phyloP scores from a whole-genome alignment of 2,797 vertebrate species.

The Oreortyx pictus region DNA sequence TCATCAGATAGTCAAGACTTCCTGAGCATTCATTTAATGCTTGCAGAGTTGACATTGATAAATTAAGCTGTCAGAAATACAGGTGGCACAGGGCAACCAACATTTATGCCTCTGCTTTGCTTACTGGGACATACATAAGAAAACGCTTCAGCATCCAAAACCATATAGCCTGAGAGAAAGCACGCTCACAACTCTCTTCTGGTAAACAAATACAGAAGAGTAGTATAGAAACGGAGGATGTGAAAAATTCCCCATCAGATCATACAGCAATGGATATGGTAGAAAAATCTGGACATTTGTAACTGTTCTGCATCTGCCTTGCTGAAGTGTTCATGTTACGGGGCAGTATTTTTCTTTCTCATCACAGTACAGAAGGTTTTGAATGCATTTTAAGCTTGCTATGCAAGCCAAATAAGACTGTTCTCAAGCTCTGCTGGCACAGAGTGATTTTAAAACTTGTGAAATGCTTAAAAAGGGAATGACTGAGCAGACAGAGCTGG shows the following conservation, averaged over 20 bases:
- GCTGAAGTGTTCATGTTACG: background rate
- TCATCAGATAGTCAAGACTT: conserved; percentile 33
- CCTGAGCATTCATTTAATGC: background rate
- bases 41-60: conserved; percentile 5
- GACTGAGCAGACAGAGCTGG: background rate
- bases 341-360: background rate
- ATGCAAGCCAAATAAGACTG: background rate
- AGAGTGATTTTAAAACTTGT: background rate
- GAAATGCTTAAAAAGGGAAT: conserved; percentile 51
- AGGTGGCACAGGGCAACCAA: conserved; percentile 21
- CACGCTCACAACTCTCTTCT: background rate
- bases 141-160: conserved; percentile 1
- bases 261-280: background rate
- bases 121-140: conserved; percentile 1
- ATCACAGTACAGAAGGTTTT: background rate
- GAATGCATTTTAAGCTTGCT: background rate
- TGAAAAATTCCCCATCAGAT: background rate
- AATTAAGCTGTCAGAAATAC: conserved; percentile 49
- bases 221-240: background rate
- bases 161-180: background rate
- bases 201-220: background rate
- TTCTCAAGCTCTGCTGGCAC: background rate
- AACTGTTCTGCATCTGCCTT: background rate
- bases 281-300: background rate
- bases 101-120: conserved; percentile 39